Evolutionary conservation across 1,140 invertebrate genomes (phyloP), one percentile per base, ranked within the genome.

Genomic region (Monomorium pharaonis): DNA sequence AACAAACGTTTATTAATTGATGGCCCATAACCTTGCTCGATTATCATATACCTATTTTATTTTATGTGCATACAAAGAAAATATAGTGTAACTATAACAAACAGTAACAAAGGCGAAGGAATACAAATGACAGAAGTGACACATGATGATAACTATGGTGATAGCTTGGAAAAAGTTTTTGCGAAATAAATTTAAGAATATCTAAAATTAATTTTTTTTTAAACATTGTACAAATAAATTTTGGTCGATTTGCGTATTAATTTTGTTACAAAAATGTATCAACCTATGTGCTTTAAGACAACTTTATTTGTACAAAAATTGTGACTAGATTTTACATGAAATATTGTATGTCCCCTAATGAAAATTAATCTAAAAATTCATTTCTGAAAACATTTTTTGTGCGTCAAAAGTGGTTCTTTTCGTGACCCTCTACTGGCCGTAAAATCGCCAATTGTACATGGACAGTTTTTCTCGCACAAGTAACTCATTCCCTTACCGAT

Each of bases 251-350:
- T n/a, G 42, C 27, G 3, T 75, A 74, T 21, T 47, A 58, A 21
- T 83, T 67, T 14, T 21, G n/a, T 74, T 56, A 49, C 33, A 56
- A 37, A 88, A 49, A 58, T 65, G 18, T 62, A 44, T 78, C 18
- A 16, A 67, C 21, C 76, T 77, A 49, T 80, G 44, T 69, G 42
- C 33, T 84, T 86, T 86, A 87, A 56, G 58, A 88, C 70, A 87
- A 87, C 76, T 90, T 77, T 58, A 86, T 63, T 76, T 89, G 75
- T 90, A 86, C 70, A 91, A 85, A 89, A 75, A 63, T 77, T 87
- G 62, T 90, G 89, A 91, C 90, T 91, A 91, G 89, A 91, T 90
- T 84, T 87, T 85, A 75, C 69, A 85, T 58, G 42, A 75, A 87
- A 21, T 72, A 86, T n/a, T n/a, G 80, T 81, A 72, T 58, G 65